phyloP scores from a whole-genome alignment of 2,888 invertebrate species.

The Lobophora halterata region DNA sequence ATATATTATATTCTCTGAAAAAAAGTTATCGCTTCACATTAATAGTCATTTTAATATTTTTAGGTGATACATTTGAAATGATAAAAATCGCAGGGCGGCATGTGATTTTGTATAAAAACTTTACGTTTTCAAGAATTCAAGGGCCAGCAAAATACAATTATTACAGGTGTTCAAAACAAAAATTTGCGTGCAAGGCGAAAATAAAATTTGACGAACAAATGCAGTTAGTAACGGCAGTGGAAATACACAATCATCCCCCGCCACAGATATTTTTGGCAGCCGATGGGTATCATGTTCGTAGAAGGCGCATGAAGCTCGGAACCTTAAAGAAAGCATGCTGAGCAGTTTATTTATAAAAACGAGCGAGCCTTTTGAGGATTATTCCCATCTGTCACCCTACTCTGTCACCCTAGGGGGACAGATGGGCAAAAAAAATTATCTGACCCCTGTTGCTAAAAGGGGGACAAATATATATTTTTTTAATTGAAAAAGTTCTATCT shows the following conservation, averaged over 20 bases:
- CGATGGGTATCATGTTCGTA: slow-evolving; percentile 1
- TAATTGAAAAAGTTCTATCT: too few species aligned
- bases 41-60: neutral
- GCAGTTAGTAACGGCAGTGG: neutral
- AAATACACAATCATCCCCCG: slow-evolving; percentile 1
- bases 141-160: slow-evolving; percentile 3
- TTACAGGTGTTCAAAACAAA: slow-evolving; percentile 13
- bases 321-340: too few species aligned
- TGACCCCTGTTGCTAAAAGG: too few species aligned
- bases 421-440: too few species aligned
- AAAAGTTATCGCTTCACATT: too few species aligned
- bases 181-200: slow-evolving; percentile 8
- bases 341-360: too few species aligned
- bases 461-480: too few species aligned
- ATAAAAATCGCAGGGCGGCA: slow-evolving; percentile 10
- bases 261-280: neutral
- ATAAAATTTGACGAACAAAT: slow-evolving; percentile 3
- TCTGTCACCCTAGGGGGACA: too few species aligned
- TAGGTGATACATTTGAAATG: slow-evolving; percentile 2
- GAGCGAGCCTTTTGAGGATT: too few species aligned
- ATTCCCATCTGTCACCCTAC: too few species aligned
- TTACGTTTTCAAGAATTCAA: slow-evolving; percentile 23
- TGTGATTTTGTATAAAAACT: slow-evolving; percentile 17
- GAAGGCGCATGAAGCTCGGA: too few species aligned
- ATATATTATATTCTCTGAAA: too few species aligned